Evolutionary conservation across 2,888 invertebrate species (phyloP), one percentile per base, ranked within the genome.

Genomic region (Yponomeuta sedellus): DNA sequence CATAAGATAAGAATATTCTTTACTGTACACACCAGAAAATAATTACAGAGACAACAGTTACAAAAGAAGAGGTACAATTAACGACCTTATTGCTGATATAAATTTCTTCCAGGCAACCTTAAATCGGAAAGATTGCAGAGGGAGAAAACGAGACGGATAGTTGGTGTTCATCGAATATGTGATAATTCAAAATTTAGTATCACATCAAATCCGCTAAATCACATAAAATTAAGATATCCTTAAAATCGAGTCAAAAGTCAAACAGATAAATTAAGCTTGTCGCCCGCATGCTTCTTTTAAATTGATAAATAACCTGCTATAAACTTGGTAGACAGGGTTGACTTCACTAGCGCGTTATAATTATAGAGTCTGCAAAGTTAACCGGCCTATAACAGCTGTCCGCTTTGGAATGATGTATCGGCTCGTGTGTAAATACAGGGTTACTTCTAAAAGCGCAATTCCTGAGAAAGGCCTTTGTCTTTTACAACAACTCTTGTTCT

Each of bases 331-430:
- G 59, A 59, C 59, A 20, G 59, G 12, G 20, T 59, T 59, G 25
- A 22, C 59, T 59, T 2, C 6, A 57, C 57, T 10, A 20, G 19
- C n/a, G 4, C 2, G 62, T 64, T 64, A 64, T 40, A 52, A 64
- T 64, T 40, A 64, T 52, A 25, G 64, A 22, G 64, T 64, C 64
- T 64, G 64, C 44, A 64, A 64, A 64, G 64, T 64, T 44, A 64
- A 62, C 59, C 59, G 20, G 20, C 10, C 22, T 12, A 12, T 25
- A 59, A 22, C 22, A 12, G 22, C 58, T 10, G 58, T 58, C n/a
- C 58, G 22, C n/a, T 10, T 20, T 22, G 59, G 25, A 52, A 52
- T 52, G 44, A 52, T 52, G 44, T 52, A 52, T 52, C 44, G 44
- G 44, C 16, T 52, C 34, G 34, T 34, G 34, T 34, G 34, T 34